phyloP scores from a whole-genome alignment of 2,797 vertebrate genomes.

The Sebastes hopkinsi region DNA sequence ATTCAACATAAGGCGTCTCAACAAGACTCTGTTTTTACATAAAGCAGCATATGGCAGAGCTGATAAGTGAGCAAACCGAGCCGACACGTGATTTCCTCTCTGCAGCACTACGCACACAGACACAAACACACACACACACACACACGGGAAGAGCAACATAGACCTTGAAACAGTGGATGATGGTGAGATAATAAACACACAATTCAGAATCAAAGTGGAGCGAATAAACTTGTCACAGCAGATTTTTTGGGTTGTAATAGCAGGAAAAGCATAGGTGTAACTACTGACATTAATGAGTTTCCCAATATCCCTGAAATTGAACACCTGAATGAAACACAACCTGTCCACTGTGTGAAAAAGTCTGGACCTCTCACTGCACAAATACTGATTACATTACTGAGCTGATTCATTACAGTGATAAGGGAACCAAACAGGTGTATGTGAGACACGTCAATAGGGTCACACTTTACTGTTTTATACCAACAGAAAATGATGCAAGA shows the following conservation, averaged over 20 bases:
- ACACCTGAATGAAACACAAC: background rate
- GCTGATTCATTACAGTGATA: background rate
- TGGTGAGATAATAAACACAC: background rate
- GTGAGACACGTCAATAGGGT: background rate
- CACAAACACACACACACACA: background rate
- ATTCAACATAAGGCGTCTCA: constrained; percentile 56
- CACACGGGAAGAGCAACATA: background rate
- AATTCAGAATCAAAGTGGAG: background rate
- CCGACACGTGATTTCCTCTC: constrained; percentile 38
- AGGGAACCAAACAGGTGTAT: background rate
- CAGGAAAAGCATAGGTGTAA: background rate
- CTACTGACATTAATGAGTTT: background rate
- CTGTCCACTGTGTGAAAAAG: background rate
- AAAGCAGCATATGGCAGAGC: constrained; percentile 66
- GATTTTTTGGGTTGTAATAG: background rate
- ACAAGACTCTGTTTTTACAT: constrained; percentile 57
- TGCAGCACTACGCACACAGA: background rate
- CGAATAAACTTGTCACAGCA: background rate
- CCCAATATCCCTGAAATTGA: background rate
- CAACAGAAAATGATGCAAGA: background rate
- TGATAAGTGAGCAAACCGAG: constrained; percentile 42
- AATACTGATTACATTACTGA: background rate
- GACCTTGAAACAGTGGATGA: constrained; percentile 16
- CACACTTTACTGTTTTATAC: background rate
- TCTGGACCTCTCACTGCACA: background rate